Conservation (phyloP, 2,888 invertebrate species). For the Epinotia ramella region DNA sequence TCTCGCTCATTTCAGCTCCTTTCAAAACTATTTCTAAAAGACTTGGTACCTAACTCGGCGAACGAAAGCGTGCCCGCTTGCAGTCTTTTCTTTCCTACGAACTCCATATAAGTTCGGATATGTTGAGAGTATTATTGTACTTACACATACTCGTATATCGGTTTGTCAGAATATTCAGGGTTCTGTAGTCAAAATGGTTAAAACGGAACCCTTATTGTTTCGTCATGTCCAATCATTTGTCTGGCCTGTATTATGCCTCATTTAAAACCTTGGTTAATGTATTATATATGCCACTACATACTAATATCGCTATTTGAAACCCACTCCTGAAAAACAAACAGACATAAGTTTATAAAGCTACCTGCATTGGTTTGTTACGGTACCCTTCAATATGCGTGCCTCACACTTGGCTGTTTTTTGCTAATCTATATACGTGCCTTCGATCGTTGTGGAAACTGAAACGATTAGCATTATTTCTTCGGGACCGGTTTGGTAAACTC, state of each 20-base stretch:
- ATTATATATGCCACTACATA: too few relatives aligned
- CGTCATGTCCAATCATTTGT: not conserved
- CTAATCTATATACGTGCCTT: too few relatives aligned
- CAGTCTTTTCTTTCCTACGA: constrained; percentile 36
- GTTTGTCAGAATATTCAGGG: too few relatives aligned
- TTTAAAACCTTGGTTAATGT: too few relatives aligned
- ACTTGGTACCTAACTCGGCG: constrained; percentile 62
- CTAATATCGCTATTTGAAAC: not conserved
- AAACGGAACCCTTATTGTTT: not conserved
- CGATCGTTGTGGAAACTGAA: not conserved
- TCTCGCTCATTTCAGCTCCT: constrained; percentile 71
- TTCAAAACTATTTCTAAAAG: constrained; percentile 76
- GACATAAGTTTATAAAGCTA: too few relatives aligned
- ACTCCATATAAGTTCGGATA: constrained; percentile 25
- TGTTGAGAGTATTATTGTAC: constrained; percentile 9
- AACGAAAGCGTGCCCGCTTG: constrained; percentile 67
- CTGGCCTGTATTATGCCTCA: too few relatives aligned
- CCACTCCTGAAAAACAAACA: too few relatives aligned
- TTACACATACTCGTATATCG: not conserved
- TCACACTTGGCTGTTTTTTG: too few relatives aligned
- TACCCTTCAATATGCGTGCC: too few relatives aligned
- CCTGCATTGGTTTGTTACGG: too few relatives aligned
- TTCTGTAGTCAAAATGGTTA: too few relatives aligned
- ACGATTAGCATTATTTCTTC: constrained; percentile 8
- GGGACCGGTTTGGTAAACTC: not conserved